Percentiles rank a stretch among this genome's conserved stretches.
These are phyloP conservation scores for Anastatus disparis DNA, from an alignment of 1,140 invertebrate genomes.

Conservation along the genomic window DNA sequence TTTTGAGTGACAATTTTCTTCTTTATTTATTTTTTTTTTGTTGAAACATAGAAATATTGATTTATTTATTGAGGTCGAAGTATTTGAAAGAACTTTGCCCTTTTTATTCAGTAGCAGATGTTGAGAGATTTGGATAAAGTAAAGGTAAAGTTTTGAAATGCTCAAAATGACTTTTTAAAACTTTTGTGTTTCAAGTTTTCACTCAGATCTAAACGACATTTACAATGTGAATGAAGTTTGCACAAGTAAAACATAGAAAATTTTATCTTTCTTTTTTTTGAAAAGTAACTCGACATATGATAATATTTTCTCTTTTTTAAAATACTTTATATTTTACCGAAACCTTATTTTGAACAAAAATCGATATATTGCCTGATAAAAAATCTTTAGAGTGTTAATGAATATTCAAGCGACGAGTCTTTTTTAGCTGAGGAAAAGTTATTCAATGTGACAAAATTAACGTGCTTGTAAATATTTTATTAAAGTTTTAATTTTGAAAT, in stretches of 20 bases:
- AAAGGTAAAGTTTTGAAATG: neutral
- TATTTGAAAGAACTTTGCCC: neutral
- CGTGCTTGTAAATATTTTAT: too few species aligned
- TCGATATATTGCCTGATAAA: too few species aligned
- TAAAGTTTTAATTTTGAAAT: too few species aligned
- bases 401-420: too few species aligned
- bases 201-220: neutral
- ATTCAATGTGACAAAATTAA: too few species aligned
- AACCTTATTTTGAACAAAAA: too few species aligned
- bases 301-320: neutral
- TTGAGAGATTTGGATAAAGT: neutral
- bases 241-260: neutral
- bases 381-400: too few species aligned
- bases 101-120: neutral
- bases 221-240: neutral
- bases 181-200: neutral
- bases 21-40: too few species aligned
- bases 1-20: too few species aligned
- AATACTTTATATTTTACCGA: too few species aligned
- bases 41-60: neutral
- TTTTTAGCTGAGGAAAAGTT: too few species aligned
- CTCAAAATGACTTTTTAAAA: neutral
- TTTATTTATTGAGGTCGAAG: neutral
- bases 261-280: too few species aligned
- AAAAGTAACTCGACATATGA: neutral